A percentile compares a stretch with the other conserved stretches of the same genome.
Conservation (phyloP, 2,888 invertebrate genomes). For the Notocelia uddmanniana region DNA sequence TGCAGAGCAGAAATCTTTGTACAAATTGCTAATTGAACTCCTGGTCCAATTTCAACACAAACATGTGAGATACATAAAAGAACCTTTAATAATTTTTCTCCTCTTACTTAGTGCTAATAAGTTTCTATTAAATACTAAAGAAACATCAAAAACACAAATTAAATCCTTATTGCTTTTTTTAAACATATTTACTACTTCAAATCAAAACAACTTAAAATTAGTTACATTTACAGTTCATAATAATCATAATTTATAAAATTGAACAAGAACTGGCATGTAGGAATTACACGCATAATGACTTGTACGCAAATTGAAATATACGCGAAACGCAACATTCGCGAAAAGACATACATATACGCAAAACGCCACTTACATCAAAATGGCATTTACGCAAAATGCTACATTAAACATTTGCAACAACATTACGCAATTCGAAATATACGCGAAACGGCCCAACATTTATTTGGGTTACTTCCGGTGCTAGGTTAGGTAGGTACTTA, state of each 20-base stretch:
- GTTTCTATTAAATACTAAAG: constrained; percentile 31
- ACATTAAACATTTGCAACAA: too few species aligned
- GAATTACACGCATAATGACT: too few species aligned
- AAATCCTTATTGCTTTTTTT: constrained; percentile 28
- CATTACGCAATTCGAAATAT: too few species aligned
- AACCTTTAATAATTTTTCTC: constrained; percentile 14
- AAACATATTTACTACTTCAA: constrained; percentile 11
- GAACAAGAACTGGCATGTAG: constrained; percentile 11
- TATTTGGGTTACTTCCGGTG: too few species aligned
- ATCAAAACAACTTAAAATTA: constrained; percentile 27
- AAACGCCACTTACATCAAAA: too few species aligned
- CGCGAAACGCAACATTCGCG: too few species aligned
- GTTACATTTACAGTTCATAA: constrained; percentile 2
- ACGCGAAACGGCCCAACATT: too few species aligned
- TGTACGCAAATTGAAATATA: too few species aligned
- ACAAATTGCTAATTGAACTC: constrained; percentile 15
- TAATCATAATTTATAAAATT: neutral
- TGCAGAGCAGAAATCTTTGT: constrained; percentile 29
- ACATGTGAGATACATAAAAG: constrained; percentile 23
- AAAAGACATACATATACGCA: too few species aligned
- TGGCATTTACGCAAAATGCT: too few species aligned
- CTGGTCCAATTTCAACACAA: constrained; percentile 13
- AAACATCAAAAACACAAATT: constrained; percentile 38
- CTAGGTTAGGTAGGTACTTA: too few species aligned
- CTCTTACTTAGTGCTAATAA: constrained; percentile 28